phyloP scores from a whole-genome alignment of 2,888 invertebrate genomes.

The Amaurobius ferox region DNA sequence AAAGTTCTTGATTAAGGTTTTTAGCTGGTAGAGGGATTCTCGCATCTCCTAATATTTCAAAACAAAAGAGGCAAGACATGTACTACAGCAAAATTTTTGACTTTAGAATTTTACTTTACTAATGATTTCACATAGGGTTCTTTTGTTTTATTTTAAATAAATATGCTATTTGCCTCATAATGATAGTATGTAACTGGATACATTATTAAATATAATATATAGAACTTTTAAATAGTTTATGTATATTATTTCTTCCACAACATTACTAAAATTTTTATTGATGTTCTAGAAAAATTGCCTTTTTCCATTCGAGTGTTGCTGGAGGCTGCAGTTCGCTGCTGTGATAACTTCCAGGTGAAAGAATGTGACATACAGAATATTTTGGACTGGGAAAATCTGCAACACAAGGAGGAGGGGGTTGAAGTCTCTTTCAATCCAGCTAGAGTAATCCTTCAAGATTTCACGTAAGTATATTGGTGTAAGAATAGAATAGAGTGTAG shows the following conservation, averaged over 20 bases:
- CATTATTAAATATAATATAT: neutral
- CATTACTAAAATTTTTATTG: too few species aligned
- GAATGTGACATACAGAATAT: constrained; percentile 91
- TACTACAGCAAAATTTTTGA: too few species aligned
- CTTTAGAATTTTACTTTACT: too few species aligned
- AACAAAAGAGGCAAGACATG: too few species aligned
- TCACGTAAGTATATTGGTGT: constrained; percentile 65
- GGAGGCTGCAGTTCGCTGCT: constrained; percentile 96
- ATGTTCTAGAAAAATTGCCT: constrained; percentile 82
- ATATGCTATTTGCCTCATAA: too few species aligned
- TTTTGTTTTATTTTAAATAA: too few species aligned
- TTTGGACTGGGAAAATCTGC: constrained; percentile 90
- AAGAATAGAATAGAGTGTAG: too few species aligned
- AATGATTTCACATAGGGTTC: too few species aligned
- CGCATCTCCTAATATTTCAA: too few species aligned
- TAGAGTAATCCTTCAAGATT: constrained; percentile 92
- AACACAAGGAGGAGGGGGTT: constrained; percentile 82
- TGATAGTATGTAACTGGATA: too few species aligned
- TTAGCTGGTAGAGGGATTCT: too few species aligned
- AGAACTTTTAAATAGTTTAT: neutral
- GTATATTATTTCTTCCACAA: neutral
- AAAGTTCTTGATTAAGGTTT: too few species aligned
- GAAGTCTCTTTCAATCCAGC: constrained; percentile 98
- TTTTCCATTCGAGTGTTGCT: constrained; percentile 93
- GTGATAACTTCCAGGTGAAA: constrained; percentile 94